Base-by-base conservation (phyloP, 2,113 vertebrate species). In the Agapornis roseicollis region DNA sequence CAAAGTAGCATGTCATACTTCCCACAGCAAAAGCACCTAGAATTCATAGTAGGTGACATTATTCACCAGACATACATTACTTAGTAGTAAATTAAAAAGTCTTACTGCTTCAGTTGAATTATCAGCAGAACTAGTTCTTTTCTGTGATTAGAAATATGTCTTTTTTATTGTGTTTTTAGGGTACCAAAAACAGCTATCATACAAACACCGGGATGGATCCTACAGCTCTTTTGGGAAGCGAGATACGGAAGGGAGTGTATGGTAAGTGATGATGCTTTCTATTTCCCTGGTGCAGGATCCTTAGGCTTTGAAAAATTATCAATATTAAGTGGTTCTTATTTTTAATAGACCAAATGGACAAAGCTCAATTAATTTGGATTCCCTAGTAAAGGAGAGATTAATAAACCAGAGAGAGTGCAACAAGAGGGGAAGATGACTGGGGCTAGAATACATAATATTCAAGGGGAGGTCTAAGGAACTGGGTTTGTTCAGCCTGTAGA, bases 141-240 rank as follows among this genome's bases (percentile, higher is more conserved):
- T 25, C 44, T 93, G 5, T 35, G 13, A n/a, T 65, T 68, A 80
- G 39, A 90, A 78, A 61, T 39, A 12, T 14, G 4, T 58, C 13
- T 0, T 60, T 17, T 50, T 79, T 49, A 19, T 68, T 96, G 13
- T 66, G 52, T 79, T 94, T 88, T 88, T 83, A 99, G 99, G 99
- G 16, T 99, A 99, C 94, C 99, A 99, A 96, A 98, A 97, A 77
- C 98, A 99, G 69, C 97, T 99, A 4, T 97, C 72, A 13, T 99
- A 98, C 96, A 99, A 98, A 93, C 98, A 98, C n/a, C 5, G 2
- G 1, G 98, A 99, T 71, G 99, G 99, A 25, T 99, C 99, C 69
- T 99, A 98, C 95, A 98, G 98, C 33, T 97, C 98, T 17, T 99
- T 99, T 80, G 98, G 98, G 33, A 97, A 39, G n/a, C 92, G 4